phyloP scores from a whole-genome alignment of 2,888 invertebrate genomes.

The Cynaeus angustus region DNA sequence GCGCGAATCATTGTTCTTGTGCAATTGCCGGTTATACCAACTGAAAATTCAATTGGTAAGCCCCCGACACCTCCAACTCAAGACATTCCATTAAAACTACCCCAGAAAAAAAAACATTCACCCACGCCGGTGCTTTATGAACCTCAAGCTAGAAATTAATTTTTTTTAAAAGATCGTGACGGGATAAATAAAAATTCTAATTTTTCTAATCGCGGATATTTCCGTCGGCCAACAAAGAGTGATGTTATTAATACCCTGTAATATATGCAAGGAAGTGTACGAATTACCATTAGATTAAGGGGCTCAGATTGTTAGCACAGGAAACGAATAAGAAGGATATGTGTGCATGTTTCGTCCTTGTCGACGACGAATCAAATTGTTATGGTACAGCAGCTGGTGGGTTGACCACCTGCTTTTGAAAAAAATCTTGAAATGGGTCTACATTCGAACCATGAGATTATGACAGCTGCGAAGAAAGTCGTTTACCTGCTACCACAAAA shows the following conservation, averaged over 20 bases:
- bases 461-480: constrained; percentile 36
- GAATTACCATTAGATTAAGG: constrained; percentile 46
- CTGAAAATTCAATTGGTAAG: constrained; percentile 15
- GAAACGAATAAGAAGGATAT: constrained; percentile 40
- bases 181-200: background rate
- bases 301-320: constrained; percentile 31
- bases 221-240: constrained; percentile 33
- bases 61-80: background rate
- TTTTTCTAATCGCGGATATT: constrained; percentile 4
- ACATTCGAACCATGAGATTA: background rate
- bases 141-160: constrained; percentile 9
- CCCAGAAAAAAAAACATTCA: constrained; percentile 10
- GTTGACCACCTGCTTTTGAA: constrained; percentile 46
- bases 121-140: constrained; percentile 42
- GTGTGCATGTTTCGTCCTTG: constrained; percentile 37
- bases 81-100: background rate
- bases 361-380: constrained; percentile 40
- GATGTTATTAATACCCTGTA: constrained; percentile 44
- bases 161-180: too few species aligned
- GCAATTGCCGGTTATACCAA: constrained; percentile 4
- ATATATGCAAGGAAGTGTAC: constrained; percentile 46
- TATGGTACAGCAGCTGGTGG: constrained; percentile 48
- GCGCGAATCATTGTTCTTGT: constrained; percentile 24
- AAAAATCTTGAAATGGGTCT: constrained; percentile 24
- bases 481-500: constrained; percentile 30